Conservation (phyloP, 2,113 vertebrate genomes). For the Pantherophis guttatus region DNA sequence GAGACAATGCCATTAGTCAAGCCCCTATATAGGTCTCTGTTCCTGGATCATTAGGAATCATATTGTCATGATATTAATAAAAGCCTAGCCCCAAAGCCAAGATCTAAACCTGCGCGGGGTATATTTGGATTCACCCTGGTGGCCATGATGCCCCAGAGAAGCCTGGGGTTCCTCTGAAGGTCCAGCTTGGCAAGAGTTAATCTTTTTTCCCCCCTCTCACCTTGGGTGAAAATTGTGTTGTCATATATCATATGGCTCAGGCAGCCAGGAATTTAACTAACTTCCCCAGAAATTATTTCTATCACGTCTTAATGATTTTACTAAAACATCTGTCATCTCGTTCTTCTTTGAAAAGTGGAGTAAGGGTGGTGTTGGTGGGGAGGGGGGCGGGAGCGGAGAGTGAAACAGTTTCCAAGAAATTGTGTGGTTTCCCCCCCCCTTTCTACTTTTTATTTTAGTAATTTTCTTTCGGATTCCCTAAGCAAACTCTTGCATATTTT, state of each 20-base stretch:
- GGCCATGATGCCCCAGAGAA: conserved; percentile 50
- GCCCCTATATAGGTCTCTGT: conserved; percentile 73
- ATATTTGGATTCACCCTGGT: conserved; percentile 67
- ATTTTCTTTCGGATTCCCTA: conserved; percentile 63
- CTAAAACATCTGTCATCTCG: conserved; percentile 66
- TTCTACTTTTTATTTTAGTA: conserved; percentile 50
- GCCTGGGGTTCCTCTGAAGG: conserved; percentile 14
- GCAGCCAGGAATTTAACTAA: conserved; percentile 54
- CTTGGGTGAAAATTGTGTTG: conserved; percentile 24
- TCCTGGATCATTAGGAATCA: conserved; percentile 78
- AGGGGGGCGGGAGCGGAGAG: too few relatives aligned
- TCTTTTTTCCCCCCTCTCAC: neutral
- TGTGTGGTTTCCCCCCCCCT: conserved; percentile 43
- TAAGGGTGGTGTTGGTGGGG: too few relatives aligned
- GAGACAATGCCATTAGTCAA: conserved; percentile 81
- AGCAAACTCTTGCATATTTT: conserved; percentile 57
- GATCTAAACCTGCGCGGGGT: conserved; percentile 58
- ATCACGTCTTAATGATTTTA: conserved; percentile 65
- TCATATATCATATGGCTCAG: conserved; percentile 45
- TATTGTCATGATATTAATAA: conserved; percentile 81
- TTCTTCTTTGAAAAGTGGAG: conserved; percentile 59
- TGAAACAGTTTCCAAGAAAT: conserved; percentile 41
- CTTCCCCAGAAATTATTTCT: conserved; percentile 64
- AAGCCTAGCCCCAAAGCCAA: conserved; percentile 62
- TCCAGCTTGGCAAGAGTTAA: conserved; percentile 53